A percentile compares a stretch with the other conserved stretches of the same genome.
These are phyloP conservation scores for Unio pictorum DNA, from an alignment of 2,888 invertebrate genomes.

Conservation along the genomic window DNA sequence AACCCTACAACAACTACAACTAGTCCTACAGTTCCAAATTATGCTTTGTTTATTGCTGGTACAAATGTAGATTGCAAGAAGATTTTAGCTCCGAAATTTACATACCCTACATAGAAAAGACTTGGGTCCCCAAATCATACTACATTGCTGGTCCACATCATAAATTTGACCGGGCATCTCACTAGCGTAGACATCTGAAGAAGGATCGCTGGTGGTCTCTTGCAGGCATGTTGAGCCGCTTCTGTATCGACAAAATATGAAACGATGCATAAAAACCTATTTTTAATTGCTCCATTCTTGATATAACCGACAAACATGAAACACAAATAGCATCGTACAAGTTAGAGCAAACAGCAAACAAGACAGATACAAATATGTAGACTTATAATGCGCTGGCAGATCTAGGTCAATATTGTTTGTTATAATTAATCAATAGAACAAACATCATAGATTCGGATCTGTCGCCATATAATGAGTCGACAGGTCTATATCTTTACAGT, in stretches of 20 bases:
- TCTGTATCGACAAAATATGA: conserved; percentile 13
- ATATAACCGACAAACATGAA: background rate
- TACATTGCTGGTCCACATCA: conserved; percentile 58
- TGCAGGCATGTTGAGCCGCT: conserved; percentile 33
- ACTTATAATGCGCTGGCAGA: too few species aligned
- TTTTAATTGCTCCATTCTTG: background rate
- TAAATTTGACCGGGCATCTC: conserved; percentile 55
- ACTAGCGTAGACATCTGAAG: background rate
- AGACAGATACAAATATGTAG: too few species aligned
- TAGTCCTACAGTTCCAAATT: too few species aligned
- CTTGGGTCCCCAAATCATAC: conserved; percentile 49
- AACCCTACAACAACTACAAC: too few species aligned
- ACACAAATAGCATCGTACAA: too few species aligned
- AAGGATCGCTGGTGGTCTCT: conserved; percentile 4
- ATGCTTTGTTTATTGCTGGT: too few species aligned
- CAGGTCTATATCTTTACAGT: too few species aligned
- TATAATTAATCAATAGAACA: too few species aligned
- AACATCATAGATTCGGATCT: too few species aligned
- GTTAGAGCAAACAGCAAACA: too few species aligned
- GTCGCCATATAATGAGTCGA: too few species aligned
- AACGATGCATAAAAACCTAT: background rate
- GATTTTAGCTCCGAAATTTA: background rate
- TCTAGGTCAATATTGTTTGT: too few species aligned
- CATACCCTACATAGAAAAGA: conserved; percentile 62
- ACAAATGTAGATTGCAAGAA: background rate